Evolutionary conservation across 2,113 vertebrate species (phyloP).

Genomic region (Apus apus): DNA sequence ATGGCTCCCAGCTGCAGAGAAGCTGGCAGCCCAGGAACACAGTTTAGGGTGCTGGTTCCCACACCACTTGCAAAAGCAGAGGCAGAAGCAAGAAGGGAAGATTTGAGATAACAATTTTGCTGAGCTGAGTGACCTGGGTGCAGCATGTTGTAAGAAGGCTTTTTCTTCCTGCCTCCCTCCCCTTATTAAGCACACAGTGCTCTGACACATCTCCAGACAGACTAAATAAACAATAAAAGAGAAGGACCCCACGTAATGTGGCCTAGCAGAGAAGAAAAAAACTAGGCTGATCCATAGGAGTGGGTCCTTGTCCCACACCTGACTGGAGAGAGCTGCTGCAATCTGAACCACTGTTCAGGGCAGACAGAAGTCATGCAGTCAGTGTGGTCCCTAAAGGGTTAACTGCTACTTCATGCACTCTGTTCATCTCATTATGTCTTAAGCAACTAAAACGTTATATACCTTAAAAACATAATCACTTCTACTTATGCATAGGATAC

Average conservation of each 20-base stretch:
- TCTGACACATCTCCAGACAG: neutral
- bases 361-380: neutral
- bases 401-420: neutral
- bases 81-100: neutral
- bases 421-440: neutral
- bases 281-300: neutral
- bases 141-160: neutral
- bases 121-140: neutral
- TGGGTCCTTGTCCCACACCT: neutral
- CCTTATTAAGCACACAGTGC: neutral
- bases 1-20: neutral
- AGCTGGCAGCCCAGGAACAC: neutral
- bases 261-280: neutral
- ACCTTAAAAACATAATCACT: neutral
- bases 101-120: neutral
- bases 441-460: neutral
- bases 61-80: neutral
- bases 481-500: neutral
- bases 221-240: neutral
- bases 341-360: neutral
- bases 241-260: neutral
- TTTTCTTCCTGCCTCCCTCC: neutral
- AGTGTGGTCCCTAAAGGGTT: neutral
- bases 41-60: neutral
- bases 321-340: neutral